Percentiles rank a stretch among this genome's conserved stretches.
These are phyloP conservation scores for Machaerirhynchus nigripectus DNA, from an alignment of 2,113 vertebrate genomes.

Conservation along the genomic window DNA sequence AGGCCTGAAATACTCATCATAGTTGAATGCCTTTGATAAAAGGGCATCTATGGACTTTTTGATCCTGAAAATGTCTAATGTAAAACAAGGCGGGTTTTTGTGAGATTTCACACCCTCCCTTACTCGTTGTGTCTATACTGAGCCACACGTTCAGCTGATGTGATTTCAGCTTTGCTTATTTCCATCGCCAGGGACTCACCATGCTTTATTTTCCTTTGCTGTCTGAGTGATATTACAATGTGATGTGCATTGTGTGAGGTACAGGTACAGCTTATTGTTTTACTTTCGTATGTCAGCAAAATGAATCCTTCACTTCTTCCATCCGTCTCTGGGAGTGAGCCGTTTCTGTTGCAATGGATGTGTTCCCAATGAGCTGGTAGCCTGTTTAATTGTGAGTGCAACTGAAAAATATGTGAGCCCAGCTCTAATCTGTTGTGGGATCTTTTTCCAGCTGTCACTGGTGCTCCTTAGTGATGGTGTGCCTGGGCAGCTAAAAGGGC, in stretches of 20 bases:
- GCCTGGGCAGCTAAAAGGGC: background rate
- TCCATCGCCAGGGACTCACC: background rate
- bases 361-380: fast-evolving
- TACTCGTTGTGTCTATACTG: fast-evolving
- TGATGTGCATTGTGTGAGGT: background rate
- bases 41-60: background rate
- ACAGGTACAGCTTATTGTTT: background rate
- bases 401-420: background rate
- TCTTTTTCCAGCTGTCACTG: background rate
- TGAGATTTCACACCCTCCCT: background rate
- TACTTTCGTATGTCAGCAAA: background rate
- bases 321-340: background rate
- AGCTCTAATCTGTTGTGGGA: background rate
- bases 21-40: background rate
- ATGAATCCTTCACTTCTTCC: background rate
- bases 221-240: fast-evolving
- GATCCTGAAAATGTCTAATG: background rate
- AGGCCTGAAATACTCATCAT: background rate
- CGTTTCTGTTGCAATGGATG: too few species aligned
- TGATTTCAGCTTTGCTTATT: background rate
- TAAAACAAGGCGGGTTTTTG: background rate
- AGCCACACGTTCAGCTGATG: background rate
- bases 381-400: background rate
- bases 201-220: background rate
- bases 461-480: background rate